A percentile compares a stretch with the other conserved stretches of the same genome.
Evolutionary conservation across 2,888 invertebrate species (phyloP).

Genomic region (Harpalus rufipes): DNA sequence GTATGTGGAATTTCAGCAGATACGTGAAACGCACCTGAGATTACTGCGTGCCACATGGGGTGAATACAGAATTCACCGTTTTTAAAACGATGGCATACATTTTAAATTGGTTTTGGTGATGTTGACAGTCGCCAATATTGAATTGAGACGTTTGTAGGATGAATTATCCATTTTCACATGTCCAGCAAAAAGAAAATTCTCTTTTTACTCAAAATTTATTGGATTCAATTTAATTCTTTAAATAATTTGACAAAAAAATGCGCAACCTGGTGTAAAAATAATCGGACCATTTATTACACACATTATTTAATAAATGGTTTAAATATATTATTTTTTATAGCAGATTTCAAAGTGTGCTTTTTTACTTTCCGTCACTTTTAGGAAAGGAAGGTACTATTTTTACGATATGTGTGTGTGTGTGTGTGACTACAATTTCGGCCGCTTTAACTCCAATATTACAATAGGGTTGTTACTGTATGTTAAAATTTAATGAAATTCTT

Average conservation of each 20-base stretch:
- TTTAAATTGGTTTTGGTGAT: conserved; percentile 35
- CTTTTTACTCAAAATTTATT: not conserved
- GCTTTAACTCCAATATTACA: no score
- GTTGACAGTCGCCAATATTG: conserved; percentile 33
- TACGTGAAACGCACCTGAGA: conserved; percentile 43
- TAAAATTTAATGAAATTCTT: no score
- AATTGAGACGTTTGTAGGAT: not conserved
- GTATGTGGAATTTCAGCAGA: conserved; percentile 30
- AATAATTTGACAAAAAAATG: not conserved
- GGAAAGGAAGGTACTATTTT: no score
- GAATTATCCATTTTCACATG: not conserved
- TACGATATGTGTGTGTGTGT: no score
- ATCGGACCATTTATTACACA: no score
- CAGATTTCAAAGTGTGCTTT: no score
- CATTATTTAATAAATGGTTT: no score
- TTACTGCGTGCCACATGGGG: conserved; percentile 24
- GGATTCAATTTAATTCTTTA: not conserved
- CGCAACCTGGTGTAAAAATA: not conserved
- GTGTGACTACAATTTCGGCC: no score
- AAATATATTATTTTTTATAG: no score
- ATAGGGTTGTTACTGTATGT: no score
- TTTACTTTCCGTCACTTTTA: no score
- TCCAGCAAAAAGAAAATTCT: not conserved
- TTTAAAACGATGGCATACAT: conserved; percentile 21
- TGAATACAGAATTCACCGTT: conserved; percentile 31